A percentile compares a stretch with the other conserved stretches of the same genome.
These are phyloP conservation scores for Strigamia crassipes DNA, from an alignment of 2,888 invertebrate genomes.

Conservation along the genomic window DNA sequence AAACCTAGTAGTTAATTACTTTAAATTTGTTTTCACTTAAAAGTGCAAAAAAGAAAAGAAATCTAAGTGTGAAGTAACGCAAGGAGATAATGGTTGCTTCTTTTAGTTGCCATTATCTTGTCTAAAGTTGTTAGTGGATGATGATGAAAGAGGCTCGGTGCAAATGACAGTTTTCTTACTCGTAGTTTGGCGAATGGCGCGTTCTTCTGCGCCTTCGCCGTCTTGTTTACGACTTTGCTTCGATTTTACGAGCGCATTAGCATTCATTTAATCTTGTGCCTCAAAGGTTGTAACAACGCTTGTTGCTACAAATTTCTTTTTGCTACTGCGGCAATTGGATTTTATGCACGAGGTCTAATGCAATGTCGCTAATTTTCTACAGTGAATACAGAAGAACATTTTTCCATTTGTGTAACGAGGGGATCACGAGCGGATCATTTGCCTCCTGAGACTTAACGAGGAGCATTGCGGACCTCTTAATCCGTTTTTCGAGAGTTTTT, in stretches of 20 bases:
- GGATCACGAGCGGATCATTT: constrained; percentile 26
- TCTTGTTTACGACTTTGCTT: constrained; percentile 46
- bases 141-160: constrained; percentile 31
- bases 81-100: constrained; percentile 37
- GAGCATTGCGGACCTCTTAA: constrained; percentile 15
- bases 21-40: background rate
- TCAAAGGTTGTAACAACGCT: constrained; percentile 41
- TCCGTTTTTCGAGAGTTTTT: constrained; percentile 26
- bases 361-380: constrained; percentile 37
- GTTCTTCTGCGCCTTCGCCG: constrained; percentile 29
- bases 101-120: constrained; percentile 24
- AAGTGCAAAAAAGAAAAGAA: background rate
- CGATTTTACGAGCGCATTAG: constrained; percentile 46
- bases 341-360: constrained; percentile 36
- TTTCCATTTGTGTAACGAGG: constrained; percentile 40
- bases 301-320: constrained; percentile 35
- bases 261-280: constrained; percentile 46
- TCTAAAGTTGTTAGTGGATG: constrained; percentile 27
- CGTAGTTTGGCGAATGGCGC: constrained; percentile 4
- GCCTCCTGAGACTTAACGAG: constrained; percentile 20
- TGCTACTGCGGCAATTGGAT: constrained; percentile 22
- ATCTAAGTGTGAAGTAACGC: background rate
- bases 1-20: background rate
- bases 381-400: constrained; percentile 19
- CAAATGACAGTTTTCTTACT: constrained; percentile 33